phyloP scores from a whole-genome alignment of 1,140 invertebrate genomes.

The Trachelipus rathkii region DNA sequence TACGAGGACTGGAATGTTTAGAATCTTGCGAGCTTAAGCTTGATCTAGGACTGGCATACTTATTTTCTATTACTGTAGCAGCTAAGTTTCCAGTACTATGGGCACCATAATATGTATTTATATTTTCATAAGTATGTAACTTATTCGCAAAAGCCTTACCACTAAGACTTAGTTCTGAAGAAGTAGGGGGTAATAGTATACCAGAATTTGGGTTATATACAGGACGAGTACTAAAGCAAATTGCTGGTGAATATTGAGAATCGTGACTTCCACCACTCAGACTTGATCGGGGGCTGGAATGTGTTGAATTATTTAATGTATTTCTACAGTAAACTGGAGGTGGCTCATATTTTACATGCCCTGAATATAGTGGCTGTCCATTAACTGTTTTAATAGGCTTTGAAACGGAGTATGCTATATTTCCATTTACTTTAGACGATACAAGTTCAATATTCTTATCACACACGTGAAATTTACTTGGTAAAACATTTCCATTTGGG shows the following conservation, averaged over 20 bases:
- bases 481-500: not conserved
- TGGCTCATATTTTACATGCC: slow-evolving; percentile 51
- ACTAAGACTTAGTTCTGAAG: slow-evolving; percentile 36
- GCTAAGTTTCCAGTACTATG: slow-evolving; percentile 39
- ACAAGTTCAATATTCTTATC: not conserved
- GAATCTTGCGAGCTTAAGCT: slow-evolving; percentile 56
- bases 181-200: slow-evolving; percentile 31
- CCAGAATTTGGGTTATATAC: slow-evolving; percentile 30
- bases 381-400: slow-evolving; percentile 30
- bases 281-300: slow-evolving; percentile 58
- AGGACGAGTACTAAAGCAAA: not conserved
- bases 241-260: slow-evolving; percentile 54
- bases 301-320: slow-evolving; percentile 48
- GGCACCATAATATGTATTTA: slow-evolving; percentile 30
- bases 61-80: slow-evolving; percentile 44
- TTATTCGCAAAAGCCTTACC: slow-evolving; percentile 33
- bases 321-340: slow-evolving; percentile 45
- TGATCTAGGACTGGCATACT: slow-evolving; percentile 53
- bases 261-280: slow-evolving; percentile 60
- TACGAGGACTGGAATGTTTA: slow-evolving; percentile 56
- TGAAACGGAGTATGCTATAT: slow-evolving; percentile 12
- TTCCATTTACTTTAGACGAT: slow-evolving; percentile 30
- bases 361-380: slow-evolving; percentile 47
- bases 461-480: not conserved
- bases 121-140: slow-evolving; percentile 44